Evolutionary conservation across 2,888 invertebrate genomes (phyloP).

Genomic region (Pollenia amentaria): DNA sequence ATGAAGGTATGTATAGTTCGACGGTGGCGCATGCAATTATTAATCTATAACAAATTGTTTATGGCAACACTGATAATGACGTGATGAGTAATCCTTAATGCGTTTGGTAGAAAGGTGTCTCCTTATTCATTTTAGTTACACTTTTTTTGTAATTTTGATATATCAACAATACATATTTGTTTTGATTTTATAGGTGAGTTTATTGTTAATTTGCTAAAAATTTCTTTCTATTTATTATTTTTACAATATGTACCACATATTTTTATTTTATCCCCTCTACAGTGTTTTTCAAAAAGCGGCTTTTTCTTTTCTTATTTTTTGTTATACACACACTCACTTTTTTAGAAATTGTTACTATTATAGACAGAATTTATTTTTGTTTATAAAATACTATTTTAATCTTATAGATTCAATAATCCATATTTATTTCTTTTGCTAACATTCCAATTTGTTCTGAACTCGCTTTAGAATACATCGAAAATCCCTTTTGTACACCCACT

Average conservation of each 20-base stretch:
- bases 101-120: slow-evolving; percentile 13
- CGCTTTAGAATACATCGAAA: no score
- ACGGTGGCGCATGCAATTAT: no score
- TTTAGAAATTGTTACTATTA: slow-evolving; percentile 2
- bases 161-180: not conserved
- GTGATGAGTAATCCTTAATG: slow-evolving; percentile 65
- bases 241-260: no score
- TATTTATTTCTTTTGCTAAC: no score
- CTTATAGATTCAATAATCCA: no score
- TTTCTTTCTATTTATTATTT: not conserved
- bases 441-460: no score
- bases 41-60: no score
- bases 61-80: slow-evolving; percentile 51
- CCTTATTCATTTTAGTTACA: not conserved
- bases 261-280: no score
- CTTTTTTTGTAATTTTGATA: no score
- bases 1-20: no score
- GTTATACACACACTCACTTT: slow-evolving; percentile 39
- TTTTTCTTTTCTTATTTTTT: slow-evolving; percentile 28
- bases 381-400: not conserved
- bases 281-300: not conserved
- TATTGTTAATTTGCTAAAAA: not conserved
- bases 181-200: not conserved
- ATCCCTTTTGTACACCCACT: slow-evolving; percentile 44
- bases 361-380: not conserved